Evolutionary conservation across 2,797 vertebrate species (phyloP).

Genomic region (Poeciliopsis gracilis): DNA sequence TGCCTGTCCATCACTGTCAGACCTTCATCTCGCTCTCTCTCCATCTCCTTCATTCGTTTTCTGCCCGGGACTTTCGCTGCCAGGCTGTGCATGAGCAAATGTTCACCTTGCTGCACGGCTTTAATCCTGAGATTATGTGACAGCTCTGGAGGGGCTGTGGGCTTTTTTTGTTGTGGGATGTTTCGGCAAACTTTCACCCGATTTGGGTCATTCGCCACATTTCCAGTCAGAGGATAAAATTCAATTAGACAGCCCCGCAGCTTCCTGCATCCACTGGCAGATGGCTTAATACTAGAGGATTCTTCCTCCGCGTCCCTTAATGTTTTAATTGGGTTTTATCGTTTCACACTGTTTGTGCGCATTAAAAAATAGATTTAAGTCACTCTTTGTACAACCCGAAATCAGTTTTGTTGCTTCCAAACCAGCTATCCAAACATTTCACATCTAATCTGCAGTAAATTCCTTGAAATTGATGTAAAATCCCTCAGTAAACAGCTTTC

Average conservation of each 20-base stretch:
- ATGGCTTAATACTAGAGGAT: slow-evolving; percentile 68
- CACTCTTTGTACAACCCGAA: slow-evolving; percentile 71
- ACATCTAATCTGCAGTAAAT: slow-evolving; percentile 56
- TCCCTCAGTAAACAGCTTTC: slow-evolving; percentile 56
- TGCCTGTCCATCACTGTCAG: slow-evolving; percentile 15
- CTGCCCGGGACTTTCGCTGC: slow-evolving; percentile 21
- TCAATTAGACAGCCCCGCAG: slow-evolving; percentile 74
- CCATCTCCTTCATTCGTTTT: slow-evolving; percentile 9
- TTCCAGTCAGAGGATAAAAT: slow-evolving; percentile 67
- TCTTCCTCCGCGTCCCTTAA: slow-evolving; percentile 57
- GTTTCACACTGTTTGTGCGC: slow-evolving; percentile 67
- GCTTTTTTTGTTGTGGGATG: slow-evolving; percentile 39
- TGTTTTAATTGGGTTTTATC: slow-evolving; percentile 72
- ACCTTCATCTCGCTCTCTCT: slow-evolving; percentile 8
- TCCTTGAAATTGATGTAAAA: slow-evolving; percentile 16
- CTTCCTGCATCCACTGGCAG: slow-evolving; percentile 66
- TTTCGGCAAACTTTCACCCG: slow-evolving; percentile 64
- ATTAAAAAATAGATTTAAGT: slow-evolving; percentile 54
- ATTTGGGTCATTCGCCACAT: slow-evolving; percentile 73
- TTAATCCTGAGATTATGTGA: slow-evolving; percentile 57
- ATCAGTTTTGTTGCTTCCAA: slow-evolving; percentile 61
- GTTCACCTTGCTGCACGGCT: slow-evolving; percentile 50
- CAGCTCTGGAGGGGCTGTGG: slow-evolving; percentile 59
- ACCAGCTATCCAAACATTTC: slow-evolving; percentile 65
- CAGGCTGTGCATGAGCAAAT: slow-evolving; percentile 42